Evolutionary conservation across 2,888 invertebrate species (phyloP).

Genomic region (Hoplodrina ambigua): DNA sequence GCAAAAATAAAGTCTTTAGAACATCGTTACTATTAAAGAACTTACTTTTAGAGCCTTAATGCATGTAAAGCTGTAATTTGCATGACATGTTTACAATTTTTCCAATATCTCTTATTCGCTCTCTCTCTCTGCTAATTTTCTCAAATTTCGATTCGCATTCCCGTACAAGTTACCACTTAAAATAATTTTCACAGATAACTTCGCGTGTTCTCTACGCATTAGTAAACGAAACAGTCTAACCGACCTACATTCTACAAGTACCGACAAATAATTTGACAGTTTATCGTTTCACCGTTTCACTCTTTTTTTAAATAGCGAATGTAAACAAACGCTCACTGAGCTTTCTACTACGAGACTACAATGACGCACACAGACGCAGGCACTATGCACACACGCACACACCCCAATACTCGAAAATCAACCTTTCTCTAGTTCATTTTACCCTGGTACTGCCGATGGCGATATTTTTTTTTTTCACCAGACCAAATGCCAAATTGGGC

Average conservation of each 20-base stretch:
- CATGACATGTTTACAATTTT: neutral
- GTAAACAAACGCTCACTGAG: constrained; percentile 76
- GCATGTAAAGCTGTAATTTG: neutral
- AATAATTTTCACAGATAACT: constrained; percentile 9
- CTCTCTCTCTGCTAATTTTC: constrained; percentile 4
- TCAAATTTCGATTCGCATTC: neutral
- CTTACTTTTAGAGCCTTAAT: no score
- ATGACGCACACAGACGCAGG: constrained; percentile 67
- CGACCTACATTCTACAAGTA: constrained; percentile 66
- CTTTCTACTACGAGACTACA: constrained; percentile 75
- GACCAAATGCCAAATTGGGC: constrained; percentile 78
- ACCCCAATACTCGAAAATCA: constrained; percentile 66
- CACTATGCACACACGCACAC: constrained; percentile 68
- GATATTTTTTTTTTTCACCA: constrained; percentile 81
- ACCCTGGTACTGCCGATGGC: constrained; percentile 81
- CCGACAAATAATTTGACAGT: constrained; percentile 69
- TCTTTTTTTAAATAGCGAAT: constrained; percentile 73
- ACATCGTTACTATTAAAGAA: no score
- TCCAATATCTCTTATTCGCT: neutral
- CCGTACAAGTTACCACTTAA: neutral
- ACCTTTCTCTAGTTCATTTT: constrained; percentile 86
- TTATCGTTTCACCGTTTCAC: constrained; percentile 73
- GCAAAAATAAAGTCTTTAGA: no score
- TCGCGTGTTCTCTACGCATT: constrained; percentile 38
- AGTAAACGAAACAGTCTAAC: constrained; percentile 33